Evolutionary conservation across 2,888 invertebrate genomes (phyloP), one percentile per base, ranked within the genome.

Genomic region (Acleris literana): DNA sequence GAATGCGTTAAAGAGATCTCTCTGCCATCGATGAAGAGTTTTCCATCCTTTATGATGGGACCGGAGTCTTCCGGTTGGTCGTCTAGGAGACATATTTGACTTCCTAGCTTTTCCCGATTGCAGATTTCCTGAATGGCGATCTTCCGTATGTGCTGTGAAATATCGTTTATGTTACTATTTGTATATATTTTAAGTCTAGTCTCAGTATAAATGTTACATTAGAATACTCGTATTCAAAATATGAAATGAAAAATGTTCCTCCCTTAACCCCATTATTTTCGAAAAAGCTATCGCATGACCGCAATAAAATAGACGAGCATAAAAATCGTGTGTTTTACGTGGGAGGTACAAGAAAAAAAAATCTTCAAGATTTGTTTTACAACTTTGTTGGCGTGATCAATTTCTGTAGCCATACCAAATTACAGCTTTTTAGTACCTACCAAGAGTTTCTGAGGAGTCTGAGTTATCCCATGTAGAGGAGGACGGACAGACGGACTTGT

Each of bases 1-100:
- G 52, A 63, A 29, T 64, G 64, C 11, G 69, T 71, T 9, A 71
- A 11, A 1, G 69, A 67, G 9, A 71, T 71, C 63, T 69, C 66
- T 67, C 52, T 68, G 0, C 63, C 72, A 20, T 70, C 69, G 11
- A 73, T 56, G 25, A 68, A 54, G 5, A 69, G 18, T n/a, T 69
- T 70, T 1, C 64, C 57, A 55, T 71, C 67, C 22, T 68, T 67
- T 22, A 59, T 51, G 20, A 54, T 46, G 11, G 51, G 46, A 20
- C 46, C 49, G 17, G 52, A 20, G 3, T 55, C 57, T 49, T 58
- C 51, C 7, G 66, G 48, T 20, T 57, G 11, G 13, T 53, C 53
- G 1, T 62, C 18, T 2, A 66, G 22, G 3, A 20, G 53, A n/a
- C 66, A 66, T 39, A 57, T 59, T 29, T 49, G 49, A 18, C 13